phyloP scores from a whole-genome alignment of 2,888 invertebrate species.

The Tenthredo amoena region DNA sequence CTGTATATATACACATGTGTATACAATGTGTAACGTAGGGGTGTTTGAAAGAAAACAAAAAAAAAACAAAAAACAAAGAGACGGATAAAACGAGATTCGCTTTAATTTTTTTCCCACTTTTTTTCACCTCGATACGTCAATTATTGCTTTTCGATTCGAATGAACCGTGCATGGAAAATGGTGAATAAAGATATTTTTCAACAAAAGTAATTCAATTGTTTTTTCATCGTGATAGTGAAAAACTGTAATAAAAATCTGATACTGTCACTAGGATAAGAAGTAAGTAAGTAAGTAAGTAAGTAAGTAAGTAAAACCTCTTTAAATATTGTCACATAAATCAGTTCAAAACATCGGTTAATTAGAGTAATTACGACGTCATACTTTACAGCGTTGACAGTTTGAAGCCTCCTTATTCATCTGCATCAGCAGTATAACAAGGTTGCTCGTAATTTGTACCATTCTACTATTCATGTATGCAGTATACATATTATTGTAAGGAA shows the following conservation, averaged over 20 bases:
- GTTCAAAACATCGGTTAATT: conserved; percentile 1
- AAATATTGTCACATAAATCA: background rate
- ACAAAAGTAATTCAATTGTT: background rate
- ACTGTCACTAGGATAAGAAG: background rate
- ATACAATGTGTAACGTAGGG: background rate
- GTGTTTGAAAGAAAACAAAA: background rate
- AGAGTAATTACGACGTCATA: conserved; percentile 13
- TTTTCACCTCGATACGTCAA: background rate
- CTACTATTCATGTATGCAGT: background rate
- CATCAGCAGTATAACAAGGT: background rate
- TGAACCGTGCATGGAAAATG: background rate
- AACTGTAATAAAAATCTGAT: background rate
- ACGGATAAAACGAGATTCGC: background rate
- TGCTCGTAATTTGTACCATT: background rate
- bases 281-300: background rate
- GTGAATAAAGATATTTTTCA: background rate
- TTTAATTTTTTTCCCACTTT: background rate
- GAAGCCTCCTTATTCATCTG: background rate
- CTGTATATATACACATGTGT: background rate
- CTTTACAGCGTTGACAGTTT: conserved; percentile 12
- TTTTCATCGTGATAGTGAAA: background rate
- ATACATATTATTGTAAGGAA: background rate
- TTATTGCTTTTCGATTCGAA: background rate
- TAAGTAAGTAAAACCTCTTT: background rate
- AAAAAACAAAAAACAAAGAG: background rate